A percentile compares a stretch with the other conserved stretches of the same genome.
Evolutionary conservation across 2,113 vertebrate species (phyloP).

Genomic region (Emydocephalus ijimae): DNA sequence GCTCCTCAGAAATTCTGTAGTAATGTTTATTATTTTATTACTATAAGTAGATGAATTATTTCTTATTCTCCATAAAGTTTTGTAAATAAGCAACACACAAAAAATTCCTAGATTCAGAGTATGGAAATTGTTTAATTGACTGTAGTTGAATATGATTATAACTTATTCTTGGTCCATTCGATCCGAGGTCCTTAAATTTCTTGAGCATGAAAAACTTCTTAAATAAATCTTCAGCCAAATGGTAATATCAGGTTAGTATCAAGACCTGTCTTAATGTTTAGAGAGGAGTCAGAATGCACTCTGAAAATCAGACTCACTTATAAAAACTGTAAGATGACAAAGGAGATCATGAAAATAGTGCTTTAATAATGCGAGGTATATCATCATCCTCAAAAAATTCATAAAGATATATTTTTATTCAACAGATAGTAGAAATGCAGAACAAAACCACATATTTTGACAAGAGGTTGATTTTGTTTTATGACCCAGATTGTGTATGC

Average conservation of each 20-base stretch:
- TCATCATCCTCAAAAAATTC: neutral
- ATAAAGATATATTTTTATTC: neutral
- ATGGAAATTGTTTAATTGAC: neutral
- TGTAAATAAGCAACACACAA: neutral
- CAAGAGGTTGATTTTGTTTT: constrained; percentile 4
- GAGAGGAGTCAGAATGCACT: constrained; percentile 1
- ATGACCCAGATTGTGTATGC: constrained; percentile 16
- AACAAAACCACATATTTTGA: constrained; percentile 10
- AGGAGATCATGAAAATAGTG: constrained; percentile 25
- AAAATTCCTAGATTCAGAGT: neutral
- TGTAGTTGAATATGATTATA: neutral
- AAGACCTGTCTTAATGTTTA: neutral
- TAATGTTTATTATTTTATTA: neutral
- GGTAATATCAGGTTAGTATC: constrained; percentile 8
- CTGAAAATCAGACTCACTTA: constrained; percentile 13
- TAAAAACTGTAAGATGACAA: constrained; percentile 4
- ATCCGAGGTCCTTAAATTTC: neutral
- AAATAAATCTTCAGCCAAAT: constrained; percentile 5
- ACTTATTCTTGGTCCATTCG: neutral
- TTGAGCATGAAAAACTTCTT: neutral
- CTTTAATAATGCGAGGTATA: neutral
- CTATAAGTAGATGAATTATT: neutral
- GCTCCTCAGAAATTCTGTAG: neutral
- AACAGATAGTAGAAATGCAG: neutral
- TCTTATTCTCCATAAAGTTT: neutral